Evolutionary conservation across 2,113 vertebrate species (phyloP).

Genomic region (Melanostigma gelatinosum): DNA sequence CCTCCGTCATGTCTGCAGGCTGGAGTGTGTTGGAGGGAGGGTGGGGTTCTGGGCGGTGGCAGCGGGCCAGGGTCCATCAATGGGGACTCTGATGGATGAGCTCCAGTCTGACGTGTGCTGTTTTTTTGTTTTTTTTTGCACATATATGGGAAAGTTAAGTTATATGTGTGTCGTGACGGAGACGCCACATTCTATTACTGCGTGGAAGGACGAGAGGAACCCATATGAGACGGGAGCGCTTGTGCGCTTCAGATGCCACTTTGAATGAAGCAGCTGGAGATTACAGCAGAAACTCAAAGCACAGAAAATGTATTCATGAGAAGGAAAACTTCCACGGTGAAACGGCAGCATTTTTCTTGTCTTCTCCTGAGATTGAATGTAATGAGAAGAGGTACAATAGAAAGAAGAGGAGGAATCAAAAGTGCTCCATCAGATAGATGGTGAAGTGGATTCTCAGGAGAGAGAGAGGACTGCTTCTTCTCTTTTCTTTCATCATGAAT

Average conservation of each 20-base stretch:
- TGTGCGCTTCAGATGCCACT: conserved; percentile 57
- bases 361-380: conserved; percentile 9
- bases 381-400: conserved; percentile 15
- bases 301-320: conserved; percentile 34
- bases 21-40: conserved; percentile 17
- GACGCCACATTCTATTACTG: conserved; percentile 54
- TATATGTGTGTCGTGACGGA: conserved; percentile 44
- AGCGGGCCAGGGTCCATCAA: conserved; percentile 36
- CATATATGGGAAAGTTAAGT: conserved; percentile 36
- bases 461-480: conserved; percentile 20
- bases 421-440: neutral
- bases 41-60: conserved; percentile 24
- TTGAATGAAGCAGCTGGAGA: conserved; percentile 48
- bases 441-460: conserved; percentile 12
- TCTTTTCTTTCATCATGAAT: conserved; percentile 15
- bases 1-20: conserved; percentile 6
- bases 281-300: conserved; percentile 43
- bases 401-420: neutral
- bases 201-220: conserved; percentile 21
- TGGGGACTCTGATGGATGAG: conserved; percentile 49
- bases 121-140: conserved; percentile 6
- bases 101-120: conserved; percentile 17
- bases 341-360: neutral
- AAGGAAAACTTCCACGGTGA: neutral
- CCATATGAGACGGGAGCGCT: conserved; percentile 41